Evolutionary conservation across 2,113 vertebrate genomes (phyloP).

Genomic region (Ariopsis seemanni): DNA sequence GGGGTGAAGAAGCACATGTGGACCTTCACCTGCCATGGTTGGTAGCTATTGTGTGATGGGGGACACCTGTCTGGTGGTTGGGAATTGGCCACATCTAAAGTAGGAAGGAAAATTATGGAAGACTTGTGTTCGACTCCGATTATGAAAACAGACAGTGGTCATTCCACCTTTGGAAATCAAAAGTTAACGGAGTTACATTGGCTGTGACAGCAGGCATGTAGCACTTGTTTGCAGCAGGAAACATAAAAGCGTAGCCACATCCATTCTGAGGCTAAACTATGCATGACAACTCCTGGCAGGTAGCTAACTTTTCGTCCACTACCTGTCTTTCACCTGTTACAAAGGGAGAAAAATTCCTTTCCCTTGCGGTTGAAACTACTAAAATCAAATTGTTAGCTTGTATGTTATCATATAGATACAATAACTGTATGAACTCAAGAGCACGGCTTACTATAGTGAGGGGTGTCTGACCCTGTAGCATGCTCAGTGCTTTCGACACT

Average conservation of each 20-base stretch:
- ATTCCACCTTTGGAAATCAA: not conserved
- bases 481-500: not conserved
- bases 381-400: not conserved
- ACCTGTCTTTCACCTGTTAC: not conserved
- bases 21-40: too few species aligned
- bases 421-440: not conserved
- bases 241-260: not conserved
- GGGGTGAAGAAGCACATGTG: too few species aligned
- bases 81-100: too few species aligned
- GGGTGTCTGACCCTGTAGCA: not conserved
- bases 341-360: not conserved
- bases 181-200: not conserved
- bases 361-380: not conserved
- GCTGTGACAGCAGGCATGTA: not conserved
- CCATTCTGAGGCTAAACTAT: not conserved
- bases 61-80: too few species aligned
- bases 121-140: too few species aligned
- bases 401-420: not conserved
- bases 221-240: not conserved
- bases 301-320: not conserved
- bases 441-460: not conserved
- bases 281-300: not conserved
- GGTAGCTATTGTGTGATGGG: too few species aligned
- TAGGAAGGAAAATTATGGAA: too few species aligned
- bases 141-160: not conserved